phyloP scores from a whole-genome alignment of 1,140 invertebrate genomes.

The Macrobrachium rosenbergii region DNA sequence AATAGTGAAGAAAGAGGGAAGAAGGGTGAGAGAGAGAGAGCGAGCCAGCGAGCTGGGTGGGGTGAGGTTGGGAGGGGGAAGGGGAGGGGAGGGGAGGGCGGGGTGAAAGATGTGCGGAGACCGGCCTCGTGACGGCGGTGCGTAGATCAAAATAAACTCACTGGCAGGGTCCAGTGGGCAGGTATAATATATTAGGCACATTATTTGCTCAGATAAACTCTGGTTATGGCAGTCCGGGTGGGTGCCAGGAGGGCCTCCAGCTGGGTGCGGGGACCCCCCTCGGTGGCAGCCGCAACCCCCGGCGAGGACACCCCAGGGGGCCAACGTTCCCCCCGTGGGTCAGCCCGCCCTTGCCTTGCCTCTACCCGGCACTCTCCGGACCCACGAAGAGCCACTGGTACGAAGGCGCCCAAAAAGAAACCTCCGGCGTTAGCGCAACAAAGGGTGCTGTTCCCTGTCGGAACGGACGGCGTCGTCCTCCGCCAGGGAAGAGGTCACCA shows the following conservation, averaged over 20 bases:
- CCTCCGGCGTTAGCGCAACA: too few relatives aligned
- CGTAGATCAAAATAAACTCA: slow-evolving; percentile 60
- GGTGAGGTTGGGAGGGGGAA: background rate
- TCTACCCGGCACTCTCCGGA: slow-evolving; percentile 41
- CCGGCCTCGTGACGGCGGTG: slow-evolving; percentile 45
- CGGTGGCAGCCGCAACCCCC: slow-evolving; percentile 50
- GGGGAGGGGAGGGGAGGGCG: background rate
- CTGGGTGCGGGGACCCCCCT: slow-evolving; percentile 56
- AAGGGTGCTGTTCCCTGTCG: background rate
- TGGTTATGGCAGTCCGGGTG: slow-evolving; percentile 62
- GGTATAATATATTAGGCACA: slow-evolving; percentile 64
- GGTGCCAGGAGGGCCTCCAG: slow-evolving; percentile 58
- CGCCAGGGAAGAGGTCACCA: background rate
- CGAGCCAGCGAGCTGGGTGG: background rate
- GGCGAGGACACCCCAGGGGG: slow-evolving; percentile 45
- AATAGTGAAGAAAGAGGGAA: background rate
- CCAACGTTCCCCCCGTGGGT: slow-evolving; percentile 36
- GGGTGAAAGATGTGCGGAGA: slow-evolving; percentile 43
- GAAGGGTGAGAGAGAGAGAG: background rate
- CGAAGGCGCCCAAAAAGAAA: background rate
- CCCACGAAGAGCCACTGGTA: slow-evolving; percentile 25
- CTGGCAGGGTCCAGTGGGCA: slow-evolving; percentile 59
- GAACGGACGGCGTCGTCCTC: background rate
- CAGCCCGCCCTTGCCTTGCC: slow-evolving; percentile 30
- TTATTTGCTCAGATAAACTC: slow-evolving; percentile 64